Evolutionary conservation across 2,797 vertebrate species (phyloP), one percentile per base, ranked within the genome.

Genomic region (Chaenodraco wilsoni): DNA sequence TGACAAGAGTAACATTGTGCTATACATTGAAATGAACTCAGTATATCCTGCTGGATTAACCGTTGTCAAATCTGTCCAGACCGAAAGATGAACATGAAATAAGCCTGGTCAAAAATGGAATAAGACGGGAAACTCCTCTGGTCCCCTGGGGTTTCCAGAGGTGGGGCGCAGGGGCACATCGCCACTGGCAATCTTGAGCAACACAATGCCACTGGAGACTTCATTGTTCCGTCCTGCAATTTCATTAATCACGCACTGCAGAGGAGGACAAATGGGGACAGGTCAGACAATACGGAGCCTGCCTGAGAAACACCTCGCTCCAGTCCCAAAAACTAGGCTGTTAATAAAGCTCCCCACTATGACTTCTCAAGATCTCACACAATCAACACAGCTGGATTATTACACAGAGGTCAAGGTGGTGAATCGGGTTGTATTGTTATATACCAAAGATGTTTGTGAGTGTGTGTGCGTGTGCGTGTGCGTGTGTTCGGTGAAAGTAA

Each of bases 161-260:
- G 79, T 85, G 84, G 72, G 16, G 65, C 9, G 0, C 62, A 51
- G 74, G 74, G 62, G 57, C 52, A 56, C 61, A 67, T 72, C 40
- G 37, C 84, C 65, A 66, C 76, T 58, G 72, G 84, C 61, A 70
- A 77, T 75, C 69, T 88, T 23, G 27, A 56, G 55, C 67, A 83
- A 72, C 63, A 82, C 84, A 90, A 89, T 54, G 74, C 78, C 82
- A 68, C 82, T 67, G 33, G 75, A 85, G 90, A 90, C 82, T 78
- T 74, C 79, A 87, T 91, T 91, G 84, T 88, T 84, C 60, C 16
- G 8, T 75, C 76, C 76, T 63, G 81, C 72, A 58, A 67, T 79
- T 84, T 79, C 82, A 91, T 90, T 89, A 89, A 85, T 89, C 86
- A 86, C 69, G 65, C 33, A 0, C 50, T 57, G 73, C 77, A 76